Evolutionary conservation across 1,140 invertebrate species (phyloP).

Genomic region (Orius laevigatus): DNA sequence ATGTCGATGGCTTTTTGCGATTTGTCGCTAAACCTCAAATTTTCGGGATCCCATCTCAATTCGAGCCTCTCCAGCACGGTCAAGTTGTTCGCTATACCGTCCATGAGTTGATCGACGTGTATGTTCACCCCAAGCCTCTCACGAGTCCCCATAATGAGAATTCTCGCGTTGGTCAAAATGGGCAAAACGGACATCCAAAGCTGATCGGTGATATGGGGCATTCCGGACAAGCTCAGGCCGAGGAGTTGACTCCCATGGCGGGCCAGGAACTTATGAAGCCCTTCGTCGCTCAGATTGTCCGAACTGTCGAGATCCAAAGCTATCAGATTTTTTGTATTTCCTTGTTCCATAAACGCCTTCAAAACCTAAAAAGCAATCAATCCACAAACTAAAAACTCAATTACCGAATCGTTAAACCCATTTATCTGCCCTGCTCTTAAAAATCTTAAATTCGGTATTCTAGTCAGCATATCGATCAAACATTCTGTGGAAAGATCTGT

Average conservation of each 20-base stretch:
- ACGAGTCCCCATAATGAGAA: slow-evolving; percentile 91
- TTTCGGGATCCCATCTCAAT: slow-evolving; percentile 95
- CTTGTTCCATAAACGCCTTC: slow-evolving; percentile 74
- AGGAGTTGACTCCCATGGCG: slow-evolving; percentile 73
- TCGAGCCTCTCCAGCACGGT: slow-evolving; percentile 78
- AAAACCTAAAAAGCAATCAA: slow-evolving; percentile 41
- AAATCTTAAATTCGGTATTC: slow-evolving; percentile 76
- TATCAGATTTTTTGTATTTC: slow-evolving; percentile 68
- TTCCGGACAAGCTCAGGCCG: slow-evolving; percentile 80
- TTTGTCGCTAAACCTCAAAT: slow-evolving; percentile 95
- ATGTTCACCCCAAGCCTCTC: slow-evolving; percentile 92
- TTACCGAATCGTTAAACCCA: slow-evolving; percentile 83
- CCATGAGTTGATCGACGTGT: slow-evolving; percentile 93
- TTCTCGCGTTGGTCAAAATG: slow-evolving; percentile 79
- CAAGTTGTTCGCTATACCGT: slow-evolving; percentile 90
- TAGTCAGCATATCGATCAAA: slow-evolving; percentile 76
- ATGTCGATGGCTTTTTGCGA: slow-evolving; percentile 93
- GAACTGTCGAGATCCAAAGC: slow-evolving; percentile 88
- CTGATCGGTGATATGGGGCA: slow-evolving; percentile 94
- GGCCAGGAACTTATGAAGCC: slow-evolving; percentile 76
- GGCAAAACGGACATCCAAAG: slow-evolving; percentile 88
- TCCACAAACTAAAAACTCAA: slow-evolving; percentile 3
- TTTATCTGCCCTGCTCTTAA: slow-evolving; percentile 91
- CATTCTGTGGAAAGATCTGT: slow-evolving; percentile 91
- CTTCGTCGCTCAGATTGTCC: slow-evolving; percentile 87